Base-by-base conservation (phyloP, 1,140 invertebrate genomes). In the Solenopsis fugax region DNA sequence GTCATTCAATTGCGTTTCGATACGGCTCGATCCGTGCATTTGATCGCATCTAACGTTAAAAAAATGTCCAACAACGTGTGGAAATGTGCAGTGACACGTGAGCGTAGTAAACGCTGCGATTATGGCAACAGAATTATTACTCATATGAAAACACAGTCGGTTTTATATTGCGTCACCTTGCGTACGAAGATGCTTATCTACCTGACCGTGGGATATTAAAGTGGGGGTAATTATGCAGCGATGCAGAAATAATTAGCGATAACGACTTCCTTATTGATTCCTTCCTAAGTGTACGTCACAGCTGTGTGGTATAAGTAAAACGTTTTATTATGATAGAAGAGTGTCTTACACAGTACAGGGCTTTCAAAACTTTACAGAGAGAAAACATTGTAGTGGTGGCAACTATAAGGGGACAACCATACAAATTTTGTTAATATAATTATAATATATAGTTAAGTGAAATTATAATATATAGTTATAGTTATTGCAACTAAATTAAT, bases 1-100 rank as follows among this genome's bases (percentile, higher is more conserved):
- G 50, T 64, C 72, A 18, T 73, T 84, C 69, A 71, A 73, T 24
- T 71, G 37, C 58, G 29, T 64, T 87, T 87, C 58, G 58, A 69
- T 67, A 58, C 71, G 45, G 48, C 37, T 34, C 56, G 58, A 73
- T 86, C 60, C 41, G 58, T 41, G 58, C 50, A 7, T 37, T 65
- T 24, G 37, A 89, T 76, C 72, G 54, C 29, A 29, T 60, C 69
- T 73, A 50, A 37, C 13, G 37, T 80, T 62, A 80, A 75, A 60
- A 75, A 50, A 62, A 62, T n/a, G 1, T 72, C 48, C 45, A 60
- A 84, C 54, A 69, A 34, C 41, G n/a, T 50, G 54, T 37, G 41
- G 45, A 84, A 84, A 67, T 65, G 18, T 58, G 9, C 9, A 24
- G 29, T 48, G 41, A 13, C 21, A 50, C 24, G 41, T 60, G 48